Evolutionary conservation across 2,797 vertebrate species (phyloP), one percentile per base, ranked within the genome.

Genomic region (Sphenopsis melanotis): DNA sequence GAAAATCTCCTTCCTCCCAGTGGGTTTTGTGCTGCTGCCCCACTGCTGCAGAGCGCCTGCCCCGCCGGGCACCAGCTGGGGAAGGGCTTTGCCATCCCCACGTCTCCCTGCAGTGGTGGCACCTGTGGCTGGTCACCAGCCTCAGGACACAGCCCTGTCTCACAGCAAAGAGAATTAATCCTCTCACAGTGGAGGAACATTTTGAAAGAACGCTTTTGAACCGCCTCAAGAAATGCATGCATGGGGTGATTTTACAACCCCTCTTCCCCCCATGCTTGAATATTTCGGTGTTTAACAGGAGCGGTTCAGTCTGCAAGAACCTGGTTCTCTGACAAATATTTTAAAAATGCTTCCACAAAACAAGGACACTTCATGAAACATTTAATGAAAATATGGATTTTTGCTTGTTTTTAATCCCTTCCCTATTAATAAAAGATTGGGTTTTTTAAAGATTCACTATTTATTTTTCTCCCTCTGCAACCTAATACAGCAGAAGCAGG

Each of bases 401-500:
- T 83, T 95, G 79, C 91, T 94, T 95, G 90, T 61, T 95, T 96
- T 95, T 83, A 95, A 95, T 91, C 86, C 94, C 91, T 87, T 88
- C 70, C 80, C 94, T 95, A 95, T 93, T 94, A 93, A 95, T 96
- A 96, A 93, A 95, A 95, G 72, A 94, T 95, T 72, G 75, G 0
- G 0, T 44, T 94, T 90, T 95, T 96, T 65, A 82, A 95, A 94
- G 90, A 94, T 90, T 91, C 80, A 44, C 93, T 91, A 79, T 93
- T 95, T 92, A 91, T 94, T 96, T 95, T 94, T 94, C 89, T 94
- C 85, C 84, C 63, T 84, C 93, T 93, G 90, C 91, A 96, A 88
- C 60, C 49, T 20, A 93, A 90, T 61, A 83, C 36, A 83, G 71
- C 11, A 82, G 77, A 77, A 95, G 60, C 89, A 82, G 71, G 66